Percentiles rank a stretch among this genome's conserved stretches.
Evolutionary conservation across 2,797 vertebrate genomes (phyloP).

Genomic region (Eurystomus glaucurus): DNA sequence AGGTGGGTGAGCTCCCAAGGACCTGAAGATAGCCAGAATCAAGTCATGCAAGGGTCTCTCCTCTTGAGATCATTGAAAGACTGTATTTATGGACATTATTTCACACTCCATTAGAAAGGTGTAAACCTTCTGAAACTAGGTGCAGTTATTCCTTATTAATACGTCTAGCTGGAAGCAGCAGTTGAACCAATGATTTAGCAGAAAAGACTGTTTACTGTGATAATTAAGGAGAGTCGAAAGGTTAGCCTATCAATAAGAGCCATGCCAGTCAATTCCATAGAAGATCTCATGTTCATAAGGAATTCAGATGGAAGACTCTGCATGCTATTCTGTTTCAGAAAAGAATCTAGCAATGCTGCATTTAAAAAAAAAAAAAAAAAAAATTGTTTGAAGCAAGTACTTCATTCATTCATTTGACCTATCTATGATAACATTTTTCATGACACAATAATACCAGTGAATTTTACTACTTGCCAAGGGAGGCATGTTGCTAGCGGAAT

Average conservation of each 20-base stretch:
- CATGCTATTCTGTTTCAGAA: neutral
- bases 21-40: neutral
- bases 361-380: neutral
- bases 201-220: neutral
- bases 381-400: neutral
- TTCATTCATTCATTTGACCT: neutral
- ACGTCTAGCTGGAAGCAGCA: neutral
- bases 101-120: neutral
- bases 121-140: neutral
- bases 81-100: neutral
- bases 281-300: slow-evolving; percentile 10
- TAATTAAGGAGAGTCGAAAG: neutral
- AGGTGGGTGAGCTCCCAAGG: neutral
- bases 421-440: neutral
- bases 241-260: slow-evolving; percentile 11
- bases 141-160: neutral
- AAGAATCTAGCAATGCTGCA: neutral
- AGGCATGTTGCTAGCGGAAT: neutral
- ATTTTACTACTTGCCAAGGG: neutral
- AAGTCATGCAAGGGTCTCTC: neutral
- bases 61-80: neutral
- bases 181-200: slow-evolving; percentile 17
- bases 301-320: neutral
- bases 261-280: neutral
- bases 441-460: neutral